Conservation (phyloP, 2,888 invertebrate genomes). For the Ethmia dodecea region DNA sequence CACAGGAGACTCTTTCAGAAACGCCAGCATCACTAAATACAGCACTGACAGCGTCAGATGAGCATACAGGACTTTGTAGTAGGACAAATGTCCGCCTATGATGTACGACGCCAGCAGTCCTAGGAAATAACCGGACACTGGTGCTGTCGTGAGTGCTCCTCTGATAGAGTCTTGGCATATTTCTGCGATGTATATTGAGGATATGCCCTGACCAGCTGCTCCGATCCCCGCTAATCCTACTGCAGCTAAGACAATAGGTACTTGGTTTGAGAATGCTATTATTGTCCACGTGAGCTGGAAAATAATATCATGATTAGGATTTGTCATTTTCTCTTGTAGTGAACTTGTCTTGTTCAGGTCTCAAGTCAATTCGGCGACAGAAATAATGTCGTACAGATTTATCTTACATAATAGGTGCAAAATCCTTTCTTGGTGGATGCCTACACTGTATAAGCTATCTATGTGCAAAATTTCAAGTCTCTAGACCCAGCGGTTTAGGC, state of each 20-base stretch:
- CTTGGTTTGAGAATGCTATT: slow-evolving; percentile 34
- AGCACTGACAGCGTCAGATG: slow-evolving; percentile 41
- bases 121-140: slow-evolving; percentile 41
- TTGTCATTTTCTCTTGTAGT: background rate
- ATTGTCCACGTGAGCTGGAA: slow-evolving; percentile 48
- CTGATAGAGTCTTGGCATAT: slow-evolving; percentile 50
- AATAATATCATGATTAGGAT: background rate
- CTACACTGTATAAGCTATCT: too few relatives aligned
- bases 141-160: slow-evolving; percentile 37
- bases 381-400: background rate
- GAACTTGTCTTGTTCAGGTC: background rate
- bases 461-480: too few relatives aligned
- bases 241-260: slow-evolving; percentile 34
- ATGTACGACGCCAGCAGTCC: slow-evolving; percentile 49
- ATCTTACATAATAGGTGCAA: background rate
- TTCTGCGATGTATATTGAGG: slow-evolving; percentile 52
- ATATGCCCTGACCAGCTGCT: slow-evolving; percentile 47
- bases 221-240: slow-evolving; percentile 42
- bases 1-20: slow-evolving; percentile 53
- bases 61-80: slow-evolving; percentile 39
- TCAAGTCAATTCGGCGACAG: background rate
- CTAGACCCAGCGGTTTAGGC: too few relatives aligned
- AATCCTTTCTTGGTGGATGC: too few relatives aligned
- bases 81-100: slow-evolving; percentile 45
- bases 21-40: slow-evolving; percentile 36